Base-by-base conservation (phyloP, 1,140 invertebrate genomes). In the Homarus americanus region DNA sequence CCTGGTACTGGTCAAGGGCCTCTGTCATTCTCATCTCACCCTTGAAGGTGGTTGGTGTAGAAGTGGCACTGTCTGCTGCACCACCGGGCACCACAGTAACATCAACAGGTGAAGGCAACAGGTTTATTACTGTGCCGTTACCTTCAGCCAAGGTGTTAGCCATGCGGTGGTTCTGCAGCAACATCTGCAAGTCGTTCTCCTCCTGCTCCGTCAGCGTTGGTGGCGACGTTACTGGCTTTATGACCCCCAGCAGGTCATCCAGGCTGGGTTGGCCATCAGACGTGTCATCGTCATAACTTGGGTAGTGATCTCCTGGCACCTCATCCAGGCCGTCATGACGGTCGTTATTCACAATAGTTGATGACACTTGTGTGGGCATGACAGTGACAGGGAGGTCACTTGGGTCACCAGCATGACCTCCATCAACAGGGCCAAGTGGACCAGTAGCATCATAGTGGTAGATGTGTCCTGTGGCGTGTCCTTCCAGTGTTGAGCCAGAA, bases 141-240 rank as follows among this genome's bases (percentile, higher is more conserved):
- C 53, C 86, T 44, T 69, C 86, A n/a, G 79, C 36, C 58, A 66
- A 44, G 5, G 49, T n/a, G 15, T 40, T 49, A 17, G 76, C 75
- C 44, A 79, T 84, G 28, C 53, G 82, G 58, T 86, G 82, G 58
- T 91, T 85, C 20, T 91, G 73, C 7, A 85, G 63, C 20, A 91
- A 72, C 38, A 72, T 49, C 49, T 85, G 63, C 17, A 89, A 36
- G 4, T 91, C 75, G 24, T 69, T 79, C 40, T 85, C 34, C 15
- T 79, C 89, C 58, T 91, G 72, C 36, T 85, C 34, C 15, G 73
- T 72, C 12, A 76, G 12, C 36, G 79, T 66, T 83, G 72, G 44
- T 32, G 44, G 38, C 0, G 69, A 49, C 20, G 24, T 36, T 34
- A 53, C 66, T 10, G 83, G 83, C 28, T 86, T 86, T 20, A 73